Base-by-base conservation (phyloP, 2,888 invertebrate species). In the Dryocosmus kuriphilus region DNA sequence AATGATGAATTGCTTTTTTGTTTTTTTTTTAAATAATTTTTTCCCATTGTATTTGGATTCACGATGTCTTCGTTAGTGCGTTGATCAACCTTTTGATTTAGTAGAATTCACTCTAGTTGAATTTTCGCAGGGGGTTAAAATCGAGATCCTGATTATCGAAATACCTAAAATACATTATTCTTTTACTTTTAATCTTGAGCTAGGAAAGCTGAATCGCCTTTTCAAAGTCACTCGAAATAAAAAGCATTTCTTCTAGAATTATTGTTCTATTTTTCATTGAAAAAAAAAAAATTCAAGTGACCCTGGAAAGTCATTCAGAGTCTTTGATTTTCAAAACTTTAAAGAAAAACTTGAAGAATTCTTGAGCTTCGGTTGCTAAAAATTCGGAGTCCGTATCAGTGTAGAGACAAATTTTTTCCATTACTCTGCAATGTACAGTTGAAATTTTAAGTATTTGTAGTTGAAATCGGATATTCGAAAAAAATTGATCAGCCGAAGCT, bases 1-100 rank as follows among this genome's bases (percentile, higher is more conserved):
- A n/a, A n/a, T n/a, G n/a, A n/a, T n/a, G n/a, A n/a, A n/a, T n/a
- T n/a, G n/a, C n/a, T n/a, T n/a, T n/a, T n/a, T n/a, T n/a, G n/a
- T n/a, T n/a, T n/a, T n/a, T n/a, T n/a, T n/a, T n/a, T n/a, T n/a
- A n/a, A n/a, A n/a, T n/a, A 30, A 81, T 80, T 83, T 85, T 63
- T 81, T 83, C 85, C 82, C 74, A 82, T 83, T 86, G 86, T 86
- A 86, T 85, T 86, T 86, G 85, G 82, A 73, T 83, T 83, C 73
- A 77, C 79, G 75, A 76, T 71, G 71, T 71, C 27, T 51, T 51
- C 30, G 46, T 46, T 71, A 71, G 71, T 71, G 71, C 71, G 51
- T 71, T 46, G 30, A n/a, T 65, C 41, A 65, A 51, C 46, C 46
- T 71, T n/a, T n/a, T 71, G 51, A 71, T 71, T n/a, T 71, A 51